Evolutionary conservation across 2,797 vertebrate species (phyloP), one percentile per base, ranked within the genome.

Genomic region (Leptoclinus maculatus): DNA sequence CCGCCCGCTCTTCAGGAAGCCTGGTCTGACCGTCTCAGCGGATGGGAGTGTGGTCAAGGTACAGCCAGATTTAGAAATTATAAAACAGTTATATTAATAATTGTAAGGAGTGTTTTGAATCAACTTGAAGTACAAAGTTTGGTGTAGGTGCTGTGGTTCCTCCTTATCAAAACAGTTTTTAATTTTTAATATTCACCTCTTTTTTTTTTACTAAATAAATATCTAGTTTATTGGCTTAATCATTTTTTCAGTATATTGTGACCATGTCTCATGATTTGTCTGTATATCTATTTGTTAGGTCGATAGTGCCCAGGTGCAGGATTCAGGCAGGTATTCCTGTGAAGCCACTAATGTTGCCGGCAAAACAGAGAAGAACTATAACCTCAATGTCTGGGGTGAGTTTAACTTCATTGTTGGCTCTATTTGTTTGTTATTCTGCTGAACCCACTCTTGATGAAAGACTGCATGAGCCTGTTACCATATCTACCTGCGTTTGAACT

Each of bases 331-430:
- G 54, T 99, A 99, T 66, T 97, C 97, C n/a, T 99, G 98, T 4
- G 96, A 99, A 90, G 98, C 98, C 2, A 96, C 95, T 27, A 99
- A 99, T 47, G 80, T 98, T 70, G 98, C 98, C 56, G 98, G 98
- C 36, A 99, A 98, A 93, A 98, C 95, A 1, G 97, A 98, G 85
- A 99, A 97, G 91, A 97, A 98, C 89, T 99, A 98, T 78, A 99
- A 99, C 86, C 96, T 99, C 64, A 97, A 98, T 70, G 94, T 99
- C 34, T 98, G 96, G 97, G 97, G 98, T 99, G 91, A 96, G 97
- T 88, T 60, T 16, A 8, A 47, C 5, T 49, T 12, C 8, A 17
- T 32, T 32, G 54, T 19, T 68, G 19, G 1, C n/a, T 58, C 2
- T 27, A 27, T 19, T 64, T 83, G 6, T 56, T 66, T 58, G 4